phyloP scores from a whole-genome alignment of 2,113 vertebrate species.

The Phalacrocorax pelagicus region DNA sequence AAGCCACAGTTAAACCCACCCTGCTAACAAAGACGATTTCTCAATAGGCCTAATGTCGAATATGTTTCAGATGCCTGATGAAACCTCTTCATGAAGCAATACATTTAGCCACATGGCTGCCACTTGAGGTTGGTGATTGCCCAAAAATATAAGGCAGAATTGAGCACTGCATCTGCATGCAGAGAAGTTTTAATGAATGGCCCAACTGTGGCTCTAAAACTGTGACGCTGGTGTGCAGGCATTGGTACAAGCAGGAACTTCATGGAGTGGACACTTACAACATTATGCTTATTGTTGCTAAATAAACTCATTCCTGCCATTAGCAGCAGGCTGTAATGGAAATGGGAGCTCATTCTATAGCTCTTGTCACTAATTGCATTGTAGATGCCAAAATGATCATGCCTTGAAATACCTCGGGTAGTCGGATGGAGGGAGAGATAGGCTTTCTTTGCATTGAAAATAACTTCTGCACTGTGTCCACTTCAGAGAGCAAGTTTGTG shows the following conservation, averaged over 20 bases:
- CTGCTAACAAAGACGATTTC: not conserved
- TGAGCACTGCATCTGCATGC: not conserved
- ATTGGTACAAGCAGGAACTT: not conserved
- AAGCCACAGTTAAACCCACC: slow-evolving; percentile 1
- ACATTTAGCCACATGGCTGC: not conserved
- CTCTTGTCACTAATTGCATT: not conserved
- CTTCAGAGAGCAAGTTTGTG: not conserved
- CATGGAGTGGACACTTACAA: not conserved
- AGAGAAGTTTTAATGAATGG: not conserved
- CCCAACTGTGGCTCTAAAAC: not conserved
- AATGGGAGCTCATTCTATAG: not conserved
- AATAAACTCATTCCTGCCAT: not conserved
- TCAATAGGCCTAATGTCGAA: not conserved
- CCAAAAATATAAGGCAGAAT: not conserved
- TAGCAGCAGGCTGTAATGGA: not conserved
- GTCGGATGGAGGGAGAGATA: not conserved
- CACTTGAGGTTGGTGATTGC: not conserved
- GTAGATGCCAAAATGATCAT: not conserved
- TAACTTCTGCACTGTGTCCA: not conserved
- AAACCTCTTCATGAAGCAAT: not conserved
- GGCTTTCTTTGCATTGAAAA: not conserved
- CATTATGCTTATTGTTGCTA: not conserved
- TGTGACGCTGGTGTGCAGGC: not conserved
- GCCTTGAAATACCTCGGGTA: not conserved
- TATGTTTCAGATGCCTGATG: not conserved